Evolutionary conservation across 2,888 invertebrate species (phyloP), one percentile per base, ranked within the genome.

Genomic region (Tetanocera ferruginea): DNA sequence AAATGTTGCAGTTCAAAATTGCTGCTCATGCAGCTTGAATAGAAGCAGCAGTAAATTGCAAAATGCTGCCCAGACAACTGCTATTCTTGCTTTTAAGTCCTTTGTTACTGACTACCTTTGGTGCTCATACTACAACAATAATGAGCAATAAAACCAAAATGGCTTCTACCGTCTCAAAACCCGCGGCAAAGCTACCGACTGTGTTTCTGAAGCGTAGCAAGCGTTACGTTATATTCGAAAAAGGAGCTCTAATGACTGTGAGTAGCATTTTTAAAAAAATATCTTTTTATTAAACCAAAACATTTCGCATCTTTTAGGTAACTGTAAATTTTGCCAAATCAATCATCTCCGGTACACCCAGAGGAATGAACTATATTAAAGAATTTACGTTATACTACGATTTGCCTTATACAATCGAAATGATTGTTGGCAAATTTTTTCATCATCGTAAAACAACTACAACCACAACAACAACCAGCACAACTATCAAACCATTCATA

Each of bases 171-270:
- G 9, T 66, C 17, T 34, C 37, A 17, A 31, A 37, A 34, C 66
- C 28, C 11, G 9, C 4, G 6, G 37, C 17, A n/a, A 17, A 31
- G 31, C 51, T 51, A 25, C 52, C 55, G 25, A 77, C 79, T 0
- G 76, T 81, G 8, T 60, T 85, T 52, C 81, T 84, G n/a, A 80
- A 78, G 25, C 83, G 89, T 5, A 82, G 82, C 6, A 86, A 85
- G 72, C 84, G 89, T 25, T 88, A 85, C 83, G 84, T 89, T 37
- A 77, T 86, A n/a, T 89, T 87, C 71, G 86, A 87, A 23, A 82
- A 86, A 78, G 89, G 89, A 52, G 76, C 86, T 1, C 57, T 84
- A 0, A 2, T 87, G 0, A 82, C 84, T 43, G 89, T 89, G 73
- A 83, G 83, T 81, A 14, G 28, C 0, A 2, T 25, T 19, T 2